Evolutionary conservation across 2,888 invertebrate species (phyloP).

Genomic region (Seira musarum): DNA sequence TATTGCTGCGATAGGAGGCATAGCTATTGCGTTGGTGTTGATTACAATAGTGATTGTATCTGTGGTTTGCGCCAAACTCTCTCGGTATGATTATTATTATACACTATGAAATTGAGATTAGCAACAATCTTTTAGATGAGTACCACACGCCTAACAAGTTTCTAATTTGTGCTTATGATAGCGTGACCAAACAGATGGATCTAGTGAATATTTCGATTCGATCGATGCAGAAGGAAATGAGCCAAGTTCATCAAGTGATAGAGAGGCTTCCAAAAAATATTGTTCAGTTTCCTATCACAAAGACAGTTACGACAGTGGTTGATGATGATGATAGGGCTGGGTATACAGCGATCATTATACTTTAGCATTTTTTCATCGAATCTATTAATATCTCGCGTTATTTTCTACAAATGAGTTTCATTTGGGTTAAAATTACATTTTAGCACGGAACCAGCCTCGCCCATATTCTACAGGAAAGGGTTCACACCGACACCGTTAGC

Average conservation of each 20-base stretch:
- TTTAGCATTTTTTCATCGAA: not conserved
- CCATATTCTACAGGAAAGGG: conserved; percentile 47
- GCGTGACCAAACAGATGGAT: conserved; percentile 31
- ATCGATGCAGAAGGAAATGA: conserved; percentile 42
- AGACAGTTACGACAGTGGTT: not conserved
- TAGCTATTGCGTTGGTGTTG: conserved; percentile 17
- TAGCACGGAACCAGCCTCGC: conserved; percentile 50
- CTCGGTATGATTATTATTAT: conserved; percentile 22
- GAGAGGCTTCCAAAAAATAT: conserved; percentile 48
- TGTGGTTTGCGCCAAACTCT: conserved; percentile 23
- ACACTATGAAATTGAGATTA: not conserved
- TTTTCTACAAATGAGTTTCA: not conserved
- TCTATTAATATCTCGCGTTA: too few species aligned
- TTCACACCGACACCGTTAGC: conserved; percentile 41
- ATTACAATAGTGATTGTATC: conserved; percentile 27
- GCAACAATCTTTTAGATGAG: not conserved
- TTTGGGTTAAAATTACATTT: not conserved
- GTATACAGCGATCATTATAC: conserved; percentile 12
- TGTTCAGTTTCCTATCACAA: conserved; percentile 42
- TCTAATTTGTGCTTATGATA: conserved; percentile 3
- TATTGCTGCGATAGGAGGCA: conserved; percentile 42
- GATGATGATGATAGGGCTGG: conserved; percentile 48
- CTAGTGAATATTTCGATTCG: conserved; percentile 18
- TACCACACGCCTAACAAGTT: not conserved
- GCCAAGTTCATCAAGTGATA: conserved; percentile 34